phyloP scores from a whole-genome alignment of 2,888 invertebrate genomes.

The Standfussiana lucernea region DNA sequence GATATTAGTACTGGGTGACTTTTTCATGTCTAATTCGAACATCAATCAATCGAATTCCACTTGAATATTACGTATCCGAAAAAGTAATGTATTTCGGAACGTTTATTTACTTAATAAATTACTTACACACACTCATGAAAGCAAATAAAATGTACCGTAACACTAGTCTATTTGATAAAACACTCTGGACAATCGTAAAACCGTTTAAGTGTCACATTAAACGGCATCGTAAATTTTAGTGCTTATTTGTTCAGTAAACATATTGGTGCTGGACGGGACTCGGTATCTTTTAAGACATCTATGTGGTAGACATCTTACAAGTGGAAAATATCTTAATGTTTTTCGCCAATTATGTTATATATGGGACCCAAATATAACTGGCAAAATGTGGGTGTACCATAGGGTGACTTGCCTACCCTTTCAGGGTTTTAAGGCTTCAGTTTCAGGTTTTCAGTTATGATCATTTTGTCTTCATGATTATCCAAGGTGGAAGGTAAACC shows the following conservation, averaged over 20 bases:
- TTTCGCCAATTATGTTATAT: too few relatives aligned
- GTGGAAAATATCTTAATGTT: neutral
- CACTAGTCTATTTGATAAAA: conserved; percentile 61
- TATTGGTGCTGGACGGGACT: conserved; percentile 19
- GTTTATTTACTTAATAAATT: neutral
- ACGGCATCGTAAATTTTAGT: conserved; percentile 65
- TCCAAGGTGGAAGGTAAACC: too few relatives aligned
- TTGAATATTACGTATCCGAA: neutral
- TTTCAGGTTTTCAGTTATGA: neutral
- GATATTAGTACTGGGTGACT: neutral
- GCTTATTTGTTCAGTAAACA: conserved; percentile 63
- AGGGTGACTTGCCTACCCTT: neutral
- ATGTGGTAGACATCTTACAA: neutral
- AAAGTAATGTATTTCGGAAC: neutral
- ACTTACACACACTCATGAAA: conserved; percentile 16
- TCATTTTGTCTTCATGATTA: too few relatives aligned
- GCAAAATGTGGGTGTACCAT: neutral
- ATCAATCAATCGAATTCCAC: neutral
- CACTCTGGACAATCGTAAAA: conserved; percentile 64
- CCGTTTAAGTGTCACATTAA: conserved; percentile 65
- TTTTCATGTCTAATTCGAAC: neutral
- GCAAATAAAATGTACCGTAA: conserved; percentile 52
- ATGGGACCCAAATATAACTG: neutral
- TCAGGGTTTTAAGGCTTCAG: neutral
- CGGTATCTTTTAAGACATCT: neutral